Percentiles rank a stretch among this genome's conserved stretches.
phyloP scores from a whole-genome alignment of 2,797 vertebrate genomes.

The Mormyrops boulengeri region DNA sequence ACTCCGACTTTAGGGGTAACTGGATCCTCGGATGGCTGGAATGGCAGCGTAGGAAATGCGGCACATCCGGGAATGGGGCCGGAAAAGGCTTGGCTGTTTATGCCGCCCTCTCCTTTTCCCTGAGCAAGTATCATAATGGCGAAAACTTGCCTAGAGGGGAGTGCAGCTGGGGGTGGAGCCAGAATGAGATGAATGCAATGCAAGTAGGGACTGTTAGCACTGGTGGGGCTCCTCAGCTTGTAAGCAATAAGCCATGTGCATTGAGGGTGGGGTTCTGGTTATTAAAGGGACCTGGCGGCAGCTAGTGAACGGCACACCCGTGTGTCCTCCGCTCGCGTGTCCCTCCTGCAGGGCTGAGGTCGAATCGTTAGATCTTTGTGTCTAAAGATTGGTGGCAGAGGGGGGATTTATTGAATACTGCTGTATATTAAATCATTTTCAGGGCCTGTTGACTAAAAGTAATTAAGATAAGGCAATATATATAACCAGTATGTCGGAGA shows the following conservation, averaged over 20 bases:
- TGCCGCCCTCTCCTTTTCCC: background rate
- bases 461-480: background rate
- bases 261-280: background rate
- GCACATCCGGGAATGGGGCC: background rate
- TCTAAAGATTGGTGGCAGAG: background rate
- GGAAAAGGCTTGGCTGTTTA: background rate
- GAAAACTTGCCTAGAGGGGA: background rate
- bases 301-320: background rate
- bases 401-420: background rate
- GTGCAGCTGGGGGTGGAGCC: background rate
- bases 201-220: background rate
- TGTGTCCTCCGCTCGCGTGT: background rate
- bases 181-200: background rate
- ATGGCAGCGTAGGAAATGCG: background rate
- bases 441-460: background rate
- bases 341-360: background rate
- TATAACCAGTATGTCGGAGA: background rate
- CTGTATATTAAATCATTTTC: slow-evolving; percentile 1
- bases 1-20: background rate
- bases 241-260: background rate
- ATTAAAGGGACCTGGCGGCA: background rate
- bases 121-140: background rate
- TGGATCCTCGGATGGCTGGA: background rate
- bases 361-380: background rate
- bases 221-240: background rate